A percentile compares a stretch with the other conserved stretches of the same genome.
These are phyloP conservation scores for Holcopasites calliopsidis DNA, from an alignment of 1,140 invertebrate species.

Conservation along the genomic window DNA sequence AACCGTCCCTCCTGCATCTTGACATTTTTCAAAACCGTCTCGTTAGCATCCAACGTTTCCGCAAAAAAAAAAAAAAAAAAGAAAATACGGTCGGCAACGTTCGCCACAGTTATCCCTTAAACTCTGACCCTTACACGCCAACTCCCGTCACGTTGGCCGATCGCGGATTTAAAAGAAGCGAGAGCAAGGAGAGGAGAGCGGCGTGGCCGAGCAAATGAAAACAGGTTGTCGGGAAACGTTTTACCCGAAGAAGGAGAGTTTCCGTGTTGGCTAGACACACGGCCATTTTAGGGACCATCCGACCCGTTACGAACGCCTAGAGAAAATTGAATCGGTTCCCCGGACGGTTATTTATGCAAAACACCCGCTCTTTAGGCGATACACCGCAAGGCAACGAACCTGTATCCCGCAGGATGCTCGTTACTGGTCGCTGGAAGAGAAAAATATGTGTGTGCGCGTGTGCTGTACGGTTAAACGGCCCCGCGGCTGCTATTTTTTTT, in stretches of 20 bases:
- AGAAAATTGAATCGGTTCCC: conserved; percentile 60
- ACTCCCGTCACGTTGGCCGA: background rate
- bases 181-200: background rate
- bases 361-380: conserved; percentile 49
- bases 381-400: conserved; percentile 34
- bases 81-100: background rate
- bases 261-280: conserved; percentile 15
- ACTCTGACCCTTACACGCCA: background rate
- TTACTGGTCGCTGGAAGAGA: conserved; percentile 45
- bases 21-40: background rate
- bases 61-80: too few species aligned
- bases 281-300: conserved; percentile 44
- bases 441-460: conserved; percentile 28
- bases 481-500: conserved; percentile 57
- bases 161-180: background rate
- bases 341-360: conserved; percentile 62
- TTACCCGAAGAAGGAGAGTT: background rate
- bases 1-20: too few species aligned
- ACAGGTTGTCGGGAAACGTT: conserved; percentile 1
- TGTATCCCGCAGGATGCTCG: conserved; percentile 48
- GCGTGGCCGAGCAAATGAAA: background rate
- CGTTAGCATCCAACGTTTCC: too few species aligned
- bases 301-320: conserved; percentile 47
- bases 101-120: background rate
- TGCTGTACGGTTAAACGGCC: conserved; percentile 42